phyloP scores from a whole-genome alignment of 2,113 vertebrate species.

The Gymnocephalus cernua region DNA sequence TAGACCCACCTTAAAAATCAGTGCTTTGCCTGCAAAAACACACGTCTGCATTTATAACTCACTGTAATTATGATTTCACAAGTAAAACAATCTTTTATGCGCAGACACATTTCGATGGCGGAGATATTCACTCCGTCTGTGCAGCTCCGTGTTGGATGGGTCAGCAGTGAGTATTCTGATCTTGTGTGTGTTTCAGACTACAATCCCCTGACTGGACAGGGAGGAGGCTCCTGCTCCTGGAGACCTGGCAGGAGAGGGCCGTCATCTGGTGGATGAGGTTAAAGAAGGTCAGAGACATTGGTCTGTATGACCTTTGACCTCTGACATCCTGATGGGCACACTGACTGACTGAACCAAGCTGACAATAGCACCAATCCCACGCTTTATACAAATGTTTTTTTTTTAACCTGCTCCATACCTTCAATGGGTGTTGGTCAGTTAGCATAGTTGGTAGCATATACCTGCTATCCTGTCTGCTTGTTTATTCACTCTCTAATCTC shows the following conservation, averaged over 20 bases:
- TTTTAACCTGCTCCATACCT: background rate
- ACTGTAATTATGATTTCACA: too few species aligned
- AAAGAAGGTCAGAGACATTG: constrained; percentile 75
- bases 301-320: constrained; percentile 58
- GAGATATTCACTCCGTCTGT: too few species aligned
- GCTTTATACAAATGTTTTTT: background rate
- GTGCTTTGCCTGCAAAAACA: too few species aligned
- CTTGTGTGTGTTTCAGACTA: constrained; percentile 85
- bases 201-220: constrained; percentile 91
- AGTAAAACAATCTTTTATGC: too few species aligned
- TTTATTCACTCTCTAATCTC: background rate
- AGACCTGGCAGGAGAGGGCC: constrained; percentile 93
- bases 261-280: constrained; percentile 93
- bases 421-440: background rate
- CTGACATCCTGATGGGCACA: constrained; percentile 33
- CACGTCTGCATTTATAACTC: too few species aligned
- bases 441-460: background rate
- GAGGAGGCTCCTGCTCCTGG: constrained; percentile 90
- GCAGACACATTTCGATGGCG: too few species aligned
- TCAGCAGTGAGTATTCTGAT: too few species aligned
- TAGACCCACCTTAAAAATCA: too few species aligned
- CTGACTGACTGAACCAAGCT: constrained; percentile 72
- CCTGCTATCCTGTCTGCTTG: background rate
- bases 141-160: too few species aligned
- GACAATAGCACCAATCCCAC: constrained; percentile 21